Evolutionary conservation across 2,888 invertebrate genomes (phyloP), one percentile per base, ranked within the genome.

Genomic region (Lepidochitona cinerea): DNA sequence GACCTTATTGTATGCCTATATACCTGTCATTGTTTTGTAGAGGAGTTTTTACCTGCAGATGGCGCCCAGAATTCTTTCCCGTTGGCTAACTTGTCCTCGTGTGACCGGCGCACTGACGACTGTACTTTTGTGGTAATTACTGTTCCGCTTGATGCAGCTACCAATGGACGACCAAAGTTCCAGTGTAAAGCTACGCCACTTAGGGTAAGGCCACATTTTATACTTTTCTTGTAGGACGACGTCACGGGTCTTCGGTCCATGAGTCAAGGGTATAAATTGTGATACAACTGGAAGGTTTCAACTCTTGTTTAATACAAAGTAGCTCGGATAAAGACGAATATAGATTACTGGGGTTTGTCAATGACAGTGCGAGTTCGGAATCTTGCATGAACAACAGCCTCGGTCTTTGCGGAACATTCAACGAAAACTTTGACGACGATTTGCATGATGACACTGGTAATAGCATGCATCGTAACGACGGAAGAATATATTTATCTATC

Each of bases 341-440:
- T 77, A 67, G 77, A 77, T 18, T 49, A 68, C 23, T 79, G 74
- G 74, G 79, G 77, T 0, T 53, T 83, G 72, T 76, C 79, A 18
- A 9, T 82, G 18, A 70, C 68, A n/a, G 53, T 79, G 32, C 36
- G 76, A 54, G 68, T 79, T 74, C 84, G 0, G 78, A 81, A 18
- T 75, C 78, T 18, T 83, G 83, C 69, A 70, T 69, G 54, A 75
- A 72, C 33, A 69, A 72, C 9, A 83, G 84, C 0, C 68, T 76
- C 0, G 87, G 87, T 1, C 75, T 87, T n/a, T 84, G 85, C 37
- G 86, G 86, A 3, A 81, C 82, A 36, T 83, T 80, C 68, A 83
- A 84, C 77, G 75, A 75, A n/a, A 75, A 84, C 49, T 52, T 68
- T 0, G 67, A 52, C n/a, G 83, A 85, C 72, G 86, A 86, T 69